phyloP scores from a whole-genome alignment of 1,140 invertebrate species.

The Lucilia sericata region DNA sequence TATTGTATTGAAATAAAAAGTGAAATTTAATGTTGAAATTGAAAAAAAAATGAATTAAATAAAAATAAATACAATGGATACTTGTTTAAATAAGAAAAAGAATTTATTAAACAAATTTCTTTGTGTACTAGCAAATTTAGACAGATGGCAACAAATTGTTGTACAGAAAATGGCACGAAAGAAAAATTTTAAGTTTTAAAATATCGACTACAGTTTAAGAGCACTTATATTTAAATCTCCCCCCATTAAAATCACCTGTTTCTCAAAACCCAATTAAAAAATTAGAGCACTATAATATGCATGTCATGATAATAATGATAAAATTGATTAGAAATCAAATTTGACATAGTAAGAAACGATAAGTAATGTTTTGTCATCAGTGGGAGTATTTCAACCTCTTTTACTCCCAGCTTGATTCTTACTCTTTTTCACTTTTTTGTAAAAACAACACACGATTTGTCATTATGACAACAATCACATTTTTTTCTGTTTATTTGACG shows the following conservation, averaged over 20 bases:
- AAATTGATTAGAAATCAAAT: neutral
- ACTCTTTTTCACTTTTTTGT: no score
- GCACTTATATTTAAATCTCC: neutral
- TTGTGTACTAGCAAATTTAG: neutral
- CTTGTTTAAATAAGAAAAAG: no score
- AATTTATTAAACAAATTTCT: neutral
- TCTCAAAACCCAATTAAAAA: neutral
- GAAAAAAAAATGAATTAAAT: neutral
- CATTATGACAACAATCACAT: neutral
- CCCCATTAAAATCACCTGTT: neutral
- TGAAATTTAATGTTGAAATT: neutral
- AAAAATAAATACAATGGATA: neutral
- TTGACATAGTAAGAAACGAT: neutral
- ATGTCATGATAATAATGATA: neutral
- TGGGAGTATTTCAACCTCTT: no score
- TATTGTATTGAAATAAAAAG: conserved; percentile 21
- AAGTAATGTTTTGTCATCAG: no score
- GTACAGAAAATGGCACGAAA: neutral
- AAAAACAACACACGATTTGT: neutral
- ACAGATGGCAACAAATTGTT: neutral
- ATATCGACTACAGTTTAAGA: neutral
- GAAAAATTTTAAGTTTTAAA: neutral
- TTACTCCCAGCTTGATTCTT: neutral
- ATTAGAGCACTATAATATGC: neutral
- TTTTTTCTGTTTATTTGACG: neutral